Conservation (phyloP, 2,113 vertebrate genomes). For the Leptobrachium leishanense region DNA sequence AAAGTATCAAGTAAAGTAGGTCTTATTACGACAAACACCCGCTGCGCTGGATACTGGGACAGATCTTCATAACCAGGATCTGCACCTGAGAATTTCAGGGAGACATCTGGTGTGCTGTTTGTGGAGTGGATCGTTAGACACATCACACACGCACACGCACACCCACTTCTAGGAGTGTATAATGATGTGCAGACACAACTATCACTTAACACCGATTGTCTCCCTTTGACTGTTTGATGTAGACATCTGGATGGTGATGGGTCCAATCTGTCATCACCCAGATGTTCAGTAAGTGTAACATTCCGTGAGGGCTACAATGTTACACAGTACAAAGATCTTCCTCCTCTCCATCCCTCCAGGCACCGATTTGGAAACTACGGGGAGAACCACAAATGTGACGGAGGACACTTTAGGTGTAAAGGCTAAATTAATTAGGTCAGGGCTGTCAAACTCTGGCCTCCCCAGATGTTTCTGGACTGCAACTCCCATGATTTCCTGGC, state of each 20-base stretch:
- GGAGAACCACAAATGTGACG: neutral
- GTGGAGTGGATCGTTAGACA: neutral
- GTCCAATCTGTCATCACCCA: slow-evolving; percentile 8
- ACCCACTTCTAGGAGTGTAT: neutral
- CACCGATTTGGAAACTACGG: neutral
- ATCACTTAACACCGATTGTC: slow-evolving; percentile 12
- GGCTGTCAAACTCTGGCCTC: too few species aligned
- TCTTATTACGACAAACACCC: too few species aligned
- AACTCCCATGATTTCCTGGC: too few species aligned
- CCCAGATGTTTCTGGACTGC: too few species aligned
- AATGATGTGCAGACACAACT: slow-evolving; percentile 3
- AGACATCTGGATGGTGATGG: slow-evolving; percentile 21
- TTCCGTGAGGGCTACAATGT: neutral
- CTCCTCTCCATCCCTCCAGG: neutral
- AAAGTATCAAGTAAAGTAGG: too few species aligned
- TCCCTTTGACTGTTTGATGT: neutral
- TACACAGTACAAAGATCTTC: neutral
- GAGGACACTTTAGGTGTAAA: neutral
- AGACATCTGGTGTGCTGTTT: neutral
- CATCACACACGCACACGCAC: neutral
- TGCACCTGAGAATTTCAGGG: neutral
- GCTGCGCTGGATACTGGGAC: too few species aligned
- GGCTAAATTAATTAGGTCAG: neutral
- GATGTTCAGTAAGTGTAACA: slow-evolving; percentile 12
- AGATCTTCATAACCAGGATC: neutral